phyloP scores from a whole-genome alignment of 1,140 invertebrate species.

The Brachionus calyciflorus region DNA sequence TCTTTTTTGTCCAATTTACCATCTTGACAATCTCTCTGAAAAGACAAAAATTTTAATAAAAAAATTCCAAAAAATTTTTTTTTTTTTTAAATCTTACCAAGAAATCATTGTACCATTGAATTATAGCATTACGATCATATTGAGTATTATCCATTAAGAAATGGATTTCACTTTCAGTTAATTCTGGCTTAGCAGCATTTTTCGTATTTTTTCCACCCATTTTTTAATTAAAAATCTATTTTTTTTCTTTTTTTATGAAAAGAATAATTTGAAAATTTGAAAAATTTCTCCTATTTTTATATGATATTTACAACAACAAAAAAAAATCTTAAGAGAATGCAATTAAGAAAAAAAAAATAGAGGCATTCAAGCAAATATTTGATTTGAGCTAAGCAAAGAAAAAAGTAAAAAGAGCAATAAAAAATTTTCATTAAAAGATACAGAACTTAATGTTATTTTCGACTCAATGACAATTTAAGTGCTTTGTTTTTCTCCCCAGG shows the following conservation, averaged over 20 bases:
- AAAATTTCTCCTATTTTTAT: too few relatives aligned
- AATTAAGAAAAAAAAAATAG: too few relatives aligned
- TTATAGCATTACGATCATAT: slow-evolving; percentile 59
- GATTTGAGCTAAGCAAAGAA: too few relatives aligned
- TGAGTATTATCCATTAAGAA: slow-evolving; percentile 60
- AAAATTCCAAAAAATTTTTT: background rate
- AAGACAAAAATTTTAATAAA: background rate
- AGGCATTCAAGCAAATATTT: too few relatives aligned
- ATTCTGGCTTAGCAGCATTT: slow-evolving; percentile 3
- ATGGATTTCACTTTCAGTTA: slow-evolving; percentile 55
- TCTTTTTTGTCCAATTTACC: slow-evolving; percentile 43
- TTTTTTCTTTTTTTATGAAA: too few relatives aligned
- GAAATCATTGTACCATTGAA: slow-evolving; percentile 61
- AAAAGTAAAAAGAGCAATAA: slow-evolving; percentile 60
- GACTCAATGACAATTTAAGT: too few relatives aligned
- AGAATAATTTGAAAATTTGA: too few relatives aligned
- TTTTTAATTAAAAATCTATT: background rate
- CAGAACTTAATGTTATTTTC: too few relatives aligned
- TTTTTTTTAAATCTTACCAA: slow-evolving; percentile 54
- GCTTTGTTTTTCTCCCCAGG: too few relatives aligned
- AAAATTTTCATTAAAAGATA: slow-evolving; percentile 48
- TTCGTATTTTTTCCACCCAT: slow-evolving; percentile 41
- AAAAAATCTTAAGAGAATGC: background rate
- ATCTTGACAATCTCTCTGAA: slow-evolving; percentile 44
- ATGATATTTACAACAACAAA: too few relatives aligned